phyloP scores from a whole-genome alignment of 2,797 vertebrate species.

The Gobio occitaniae region DNA sequence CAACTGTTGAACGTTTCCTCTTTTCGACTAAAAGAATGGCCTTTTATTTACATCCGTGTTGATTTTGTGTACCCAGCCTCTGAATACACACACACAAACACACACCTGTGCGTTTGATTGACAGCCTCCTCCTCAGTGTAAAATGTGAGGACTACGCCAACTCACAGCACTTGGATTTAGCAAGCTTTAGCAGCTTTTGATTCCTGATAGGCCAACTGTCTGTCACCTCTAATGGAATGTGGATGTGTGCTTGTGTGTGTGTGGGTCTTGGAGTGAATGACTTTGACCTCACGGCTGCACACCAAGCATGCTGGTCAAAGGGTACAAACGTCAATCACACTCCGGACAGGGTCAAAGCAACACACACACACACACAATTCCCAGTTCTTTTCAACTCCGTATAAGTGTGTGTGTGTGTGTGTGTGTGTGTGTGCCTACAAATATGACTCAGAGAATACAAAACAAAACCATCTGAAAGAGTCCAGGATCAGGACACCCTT shows the following conservation, averaged over 20 bases:
- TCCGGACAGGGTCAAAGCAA: conserved; percentile 12
- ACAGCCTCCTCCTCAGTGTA: conserved; percentile 38
- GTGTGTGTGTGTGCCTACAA: conserved; percentile 37
- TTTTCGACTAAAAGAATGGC: conserved; percentile 65
- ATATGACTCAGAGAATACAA: conserved; percentile 59
- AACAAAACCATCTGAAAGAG: conserved; percentile 56
- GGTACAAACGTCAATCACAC: conserved; percentile 49
- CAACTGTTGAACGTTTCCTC: conserved; percentile 65
- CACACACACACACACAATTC: neutral
- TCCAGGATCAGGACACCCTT: conserved; percentile 67
- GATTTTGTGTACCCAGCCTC: conserved; percentile 37
- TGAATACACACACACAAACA: conserved; percentile 50
- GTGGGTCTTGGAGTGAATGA: conserved; percentile 70
- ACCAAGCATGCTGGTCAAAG: conserved; percentile 68
- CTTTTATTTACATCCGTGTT: conserved; percentile 66
- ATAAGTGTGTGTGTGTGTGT: conserved; percentile 40
- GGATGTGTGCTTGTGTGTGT: conserved; percentile 17
- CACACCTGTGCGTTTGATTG: conserved; percentile 65
- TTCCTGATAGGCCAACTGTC: conserved; percentile 36
- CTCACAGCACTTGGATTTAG: conserved; percentile 43
- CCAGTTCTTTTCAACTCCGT: conserved; percentile 23
- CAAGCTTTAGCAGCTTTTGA: conserved; percentile 35
- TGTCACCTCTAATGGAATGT: conserved; percentile 31
- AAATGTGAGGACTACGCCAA: conserved; percentile 34
- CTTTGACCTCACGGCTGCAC: conserved; percentile 76